These are phyloP conservation scores for Plecturocebus donacophilus DNA, from an alignment of 2,113 vertebrate species.

Conservation along the genomic window DNA sequence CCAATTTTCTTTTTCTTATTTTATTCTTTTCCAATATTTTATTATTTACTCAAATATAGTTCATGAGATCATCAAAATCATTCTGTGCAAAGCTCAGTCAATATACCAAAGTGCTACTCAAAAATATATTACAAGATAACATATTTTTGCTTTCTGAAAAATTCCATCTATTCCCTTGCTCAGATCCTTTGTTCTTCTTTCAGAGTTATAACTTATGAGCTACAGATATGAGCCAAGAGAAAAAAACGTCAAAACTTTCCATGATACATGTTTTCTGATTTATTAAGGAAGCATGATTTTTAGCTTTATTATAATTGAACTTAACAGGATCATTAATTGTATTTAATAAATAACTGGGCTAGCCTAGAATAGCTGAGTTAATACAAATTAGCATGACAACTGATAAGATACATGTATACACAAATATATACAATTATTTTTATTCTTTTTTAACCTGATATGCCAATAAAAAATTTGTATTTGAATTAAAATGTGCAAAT, in stretches of 20 bases:
- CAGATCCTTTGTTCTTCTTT: neutral
- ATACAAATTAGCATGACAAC: neutral
- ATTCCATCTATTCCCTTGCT: neutral
- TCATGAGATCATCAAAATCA: slow-evolving; percentile 27
- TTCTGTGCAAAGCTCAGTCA: neutral
- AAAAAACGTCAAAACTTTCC: slow-evolving; percentile 1
- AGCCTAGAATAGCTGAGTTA: neutral
- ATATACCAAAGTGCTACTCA: neutral
- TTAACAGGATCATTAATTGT: neutral
- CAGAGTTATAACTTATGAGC: neutral
- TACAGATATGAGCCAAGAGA: neutral
- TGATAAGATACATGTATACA: neutral
- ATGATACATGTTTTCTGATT: neutral
- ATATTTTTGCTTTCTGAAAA: neutral
- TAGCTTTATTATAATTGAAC: slow-evolving; percentile 26
- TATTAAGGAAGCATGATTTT: neutral
- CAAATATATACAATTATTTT: neutral
- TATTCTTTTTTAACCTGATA: neutral
- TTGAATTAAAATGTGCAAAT: neutral
- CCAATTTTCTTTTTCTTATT: neutral
- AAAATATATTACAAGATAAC: neutral
- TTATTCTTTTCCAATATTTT: neutral
- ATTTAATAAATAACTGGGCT: neutral
- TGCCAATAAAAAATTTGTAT: neutral
- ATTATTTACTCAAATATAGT: slow-evolving; percentile 24